phyloP scores from a whole-genome alignment of 2,797 vertebrate genomes.

The Pseudochromis fuscus region DNA sequence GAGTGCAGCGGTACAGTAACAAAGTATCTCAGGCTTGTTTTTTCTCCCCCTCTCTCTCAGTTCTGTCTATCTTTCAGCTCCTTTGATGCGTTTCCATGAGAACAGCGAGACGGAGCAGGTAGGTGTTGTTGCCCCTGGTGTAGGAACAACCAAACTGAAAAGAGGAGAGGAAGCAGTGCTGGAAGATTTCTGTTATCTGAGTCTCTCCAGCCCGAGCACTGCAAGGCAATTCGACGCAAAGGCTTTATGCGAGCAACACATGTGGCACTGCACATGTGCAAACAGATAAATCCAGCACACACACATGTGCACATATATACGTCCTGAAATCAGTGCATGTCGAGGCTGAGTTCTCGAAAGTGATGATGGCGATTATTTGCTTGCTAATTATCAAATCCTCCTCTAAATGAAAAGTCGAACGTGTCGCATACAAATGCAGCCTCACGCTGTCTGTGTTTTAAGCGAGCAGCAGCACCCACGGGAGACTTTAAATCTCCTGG shows the following conservation, averaged over 20 bases:
- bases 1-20: slow-evolving; percentile 57
- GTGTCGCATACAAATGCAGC: neutral
- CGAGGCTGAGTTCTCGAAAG: too few species aligned
- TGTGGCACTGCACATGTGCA: slow-evolving; percentile 24
- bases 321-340: neutral
- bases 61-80: slow-evolving; percentile 63
- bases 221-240: slow-evolving; percentile 21
- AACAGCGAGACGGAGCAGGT: slow-evolving; percentile 71
- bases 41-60: neutral
- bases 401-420: neutral
- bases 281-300: slow-evolving; percentile 9
- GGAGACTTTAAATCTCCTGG: slow-evolving; percentile 45
- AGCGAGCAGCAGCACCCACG: slow-evolving; percentile 17
- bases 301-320: neutral
- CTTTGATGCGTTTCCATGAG: slow-evolving; percentile 82
- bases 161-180: slow-evolving; percentile 50
- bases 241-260: slow-evolving; percentile 16
- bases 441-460: neutral
- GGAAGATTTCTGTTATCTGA: slow-evolving; percentile 59
- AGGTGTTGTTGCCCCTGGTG: slow-evolving; percentile 74
- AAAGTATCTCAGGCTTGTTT: slow-evolving; percentile 59
- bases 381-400: slow-evolving; percentile 3
- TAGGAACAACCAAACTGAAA: slow-evolving; percentile 62
- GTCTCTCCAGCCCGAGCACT: slow-evolving; percentile 46
- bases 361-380: slow-evolving; percentile 9